Evolutionary conservation across 2,797 vertebrate genomes (phyloP), one percentile per base, ranked within the genome.

Genomic region (Tragelaphus eurycerus): DNA sequence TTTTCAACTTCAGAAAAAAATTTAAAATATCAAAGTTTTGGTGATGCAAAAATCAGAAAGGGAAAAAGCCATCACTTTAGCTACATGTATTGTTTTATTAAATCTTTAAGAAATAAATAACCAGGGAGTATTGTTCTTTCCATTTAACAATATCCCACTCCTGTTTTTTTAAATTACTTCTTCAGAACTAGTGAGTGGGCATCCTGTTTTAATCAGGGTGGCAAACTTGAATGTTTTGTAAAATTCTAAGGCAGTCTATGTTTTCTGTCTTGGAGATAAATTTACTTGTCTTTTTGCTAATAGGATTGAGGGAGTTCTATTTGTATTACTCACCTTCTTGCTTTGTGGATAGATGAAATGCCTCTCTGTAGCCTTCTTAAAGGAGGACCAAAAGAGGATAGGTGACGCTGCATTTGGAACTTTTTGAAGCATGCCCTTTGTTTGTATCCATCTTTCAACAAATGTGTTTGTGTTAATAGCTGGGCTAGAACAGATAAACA

Each of bases 251-350:
- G 62, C 84, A 29, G 1, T 81, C 25, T 94, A 1, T 89, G 34
- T 95, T 62, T 71, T 76, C n/a, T 74, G 16, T 78, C 54, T 93
- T 79, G 29, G 55, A 64, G 38, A 54, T 93, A 81, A 94, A 76
- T 86, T 64, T 60, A 60, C 14, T 84, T 89, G 83, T 78, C 17
- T 86, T 13, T 92, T 34, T 97, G 74, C 88, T 23, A 83, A 3
- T 91, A 90, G 48, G 31, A 8, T 94, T 81, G 67, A 93, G 59
- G 76, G 79, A 95, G 76, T 90, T 81, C 46, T 79, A 1, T 89
- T 79, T 97, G 62, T 89, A 21, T 97, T 97, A 90, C 48, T 97
- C 17, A 96, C 17, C 60, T 96, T 85, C 3, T 91, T 95, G 14
- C 13, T 91, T 96, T 91, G 29, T 74, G 54, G 34, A 25, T 83